Evolutionary conservation across 2,797 vertebrate genomes (phyloP), one percentile per base, ranked within the genome.

Genomic region (Sitta carolinensis): DNA sequence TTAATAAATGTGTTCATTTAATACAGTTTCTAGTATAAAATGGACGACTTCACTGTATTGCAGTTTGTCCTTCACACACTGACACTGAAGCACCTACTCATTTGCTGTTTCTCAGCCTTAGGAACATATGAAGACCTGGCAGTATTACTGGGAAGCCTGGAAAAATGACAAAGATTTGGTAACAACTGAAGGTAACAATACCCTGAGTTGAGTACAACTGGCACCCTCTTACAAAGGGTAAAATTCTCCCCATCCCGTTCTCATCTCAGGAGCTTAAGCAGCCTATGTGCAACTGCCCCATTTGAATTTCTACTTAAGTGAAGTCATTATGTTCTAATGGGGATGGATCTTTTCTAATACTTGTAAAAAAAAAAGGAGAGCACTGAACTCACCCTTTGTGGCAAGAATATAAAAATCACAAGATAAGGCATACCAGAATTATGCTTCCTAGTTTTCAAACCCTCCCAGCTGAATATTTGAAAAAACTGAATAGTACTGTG

Each of bases 71-170:
- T 82, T 54, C 69, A 68, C 48, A 62, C 36, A 30, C 15, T 81
- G 45, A 13, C 40, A 42, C 66, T 63, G 81, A 84, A 76, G n/a
- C 2, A 3, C 16, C n/a, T 48, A 48, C 23, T 89, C 7, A 34
- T 70, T 89, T 87, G 36, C 57, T 82, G 5, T 67, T 82, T 87
- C 34, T 89, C 32, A 29, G n/a, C 34, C 54, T 85, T 58, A 50
- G 43, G 13, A 70, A 72, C 2, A 0, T 29, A 27, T 52, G 26
- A 92, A 67, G 64, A 74, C 25, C 42, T 54, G 20, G 6, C 17
- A 72, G 9, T 43, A 47, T 47, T 91, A 64, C 43, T 85, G 50
- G 22, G 27, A 74, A 87, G 55, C 54, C 27, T 55, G 64, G 25
- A 18, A 87, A 87, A 70, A 85, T 61, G 19, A 72, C 13, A 51